A percentile compares a stretch with the other conserved stretches of the same genome.
phyloP scores from a whole-genome alignment of 2,113 vertebrate genomes.

The Elachura formosa region DNA sequence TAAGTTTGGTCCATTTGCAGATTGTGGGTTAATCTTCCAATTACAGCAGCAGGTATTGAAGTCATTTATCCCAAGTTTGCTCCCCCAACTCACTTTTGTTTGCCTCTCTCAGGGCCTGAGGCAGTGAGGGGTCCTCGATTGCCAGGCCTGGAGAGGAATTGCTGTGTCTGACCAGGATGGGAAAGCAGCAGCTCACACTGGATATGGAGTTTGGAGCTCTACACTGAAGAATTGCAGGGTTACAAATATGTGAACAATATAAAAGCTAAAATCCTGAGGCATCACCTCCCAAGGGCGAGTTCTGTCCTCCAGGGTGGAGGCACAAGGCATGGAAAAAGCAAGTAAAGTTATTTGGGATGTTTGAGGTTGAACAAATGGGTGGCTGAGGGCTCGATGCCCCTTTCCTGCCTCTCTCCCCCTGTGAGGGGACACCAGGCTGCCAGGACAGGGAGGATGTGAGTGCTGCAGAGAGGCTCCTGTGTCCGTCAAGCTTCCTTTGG shows the following conservation, averaged over 20 bases:
- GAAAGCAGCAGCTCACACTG: neutral
- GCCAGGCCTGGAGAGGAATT: neutral
- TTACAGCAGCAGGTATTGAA: neutral
- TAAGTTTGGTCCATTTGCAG: neutral
- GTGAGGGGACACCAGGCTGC: neutral
- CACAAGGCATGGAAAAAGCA: neutral
- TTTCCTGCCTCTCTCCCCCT: neutral
- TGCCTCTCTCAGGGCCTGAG: neutral
- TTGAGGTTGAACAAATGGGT: accelerated
- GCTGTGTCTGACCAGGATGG: neutral
- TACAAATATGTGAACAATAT: neutral
- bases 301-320: neutral
- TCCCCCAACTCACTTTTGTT: neutral
- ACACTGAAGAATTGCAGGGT: neutral
- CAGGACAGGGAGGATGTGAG: neutral
- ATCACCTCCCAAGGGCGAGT: neutral
- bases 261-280: neutral
- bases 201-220: accelerated
- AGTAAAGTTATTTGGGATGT: neutral
- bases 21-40: neutral
- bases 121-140: neutral
- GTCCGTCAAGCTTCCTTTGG: neutral
- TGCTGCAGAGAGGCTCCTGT: neutral
- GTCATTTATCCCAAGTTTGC: neutral
- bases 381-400: neutral